Conservation (phyloP, 2,797 vertebrate species). For the Geotrypetes seraphini region DNA sequence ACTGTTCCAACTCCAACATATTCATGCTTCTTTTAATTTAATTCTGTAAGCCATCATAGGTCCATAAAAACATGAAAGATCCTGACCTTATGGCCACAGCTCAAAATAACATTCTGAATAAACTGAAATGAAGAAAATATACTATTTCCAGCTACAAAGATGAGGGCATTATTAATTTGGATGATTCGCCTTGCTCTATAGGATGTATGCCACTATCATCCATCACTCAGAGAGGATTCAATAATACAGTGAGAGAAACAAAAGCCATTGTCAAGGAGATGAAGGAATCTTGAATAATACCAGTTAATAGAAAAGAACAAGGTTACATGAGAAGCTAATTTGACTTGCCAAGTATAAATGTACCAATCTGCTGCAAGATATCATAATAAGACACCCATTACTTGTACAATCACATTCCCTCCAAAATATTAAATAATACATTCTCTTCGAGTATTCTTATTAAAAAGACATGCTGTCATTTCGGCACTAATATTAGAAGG, state of each 20-base stretch:
- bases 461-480: background rate
- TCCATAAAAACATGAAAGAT: no score
- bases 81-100: no score
- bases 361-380: background rate
- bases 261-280: conserved; percentile 21
- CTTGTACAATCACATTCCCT: background rate
- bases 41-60: no score
- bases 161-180: conserved; percentile 21
- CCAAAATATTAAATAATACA: background rate
- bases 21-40: no score
- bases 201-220: background rate
- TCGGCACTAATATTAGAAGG: conserved; percentile 3
- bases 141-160: background rate
- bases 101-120: no score
- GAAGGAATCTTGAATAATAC: conserved; percentile 12
- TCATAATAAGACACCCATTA: background rate
- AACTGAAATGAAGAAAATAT: no score
- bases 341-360: conserved; percentile 9
- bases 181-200: conserved; percentile 22
- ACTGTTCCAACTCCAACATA: no score
- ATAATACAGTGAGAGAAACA: conserved; percentile 10
- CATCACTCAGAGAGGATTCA: conserved; percentile 5
- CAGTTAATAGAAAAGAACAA: conserved; percentile 12
- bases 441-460: conserved; percentile 2
- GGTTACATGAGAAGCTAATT: conserved; percentile 7